Base-by-base conservation (phyloP, 1,140 invertebrate genomes). In the Drosophila setifemur region DNA sequence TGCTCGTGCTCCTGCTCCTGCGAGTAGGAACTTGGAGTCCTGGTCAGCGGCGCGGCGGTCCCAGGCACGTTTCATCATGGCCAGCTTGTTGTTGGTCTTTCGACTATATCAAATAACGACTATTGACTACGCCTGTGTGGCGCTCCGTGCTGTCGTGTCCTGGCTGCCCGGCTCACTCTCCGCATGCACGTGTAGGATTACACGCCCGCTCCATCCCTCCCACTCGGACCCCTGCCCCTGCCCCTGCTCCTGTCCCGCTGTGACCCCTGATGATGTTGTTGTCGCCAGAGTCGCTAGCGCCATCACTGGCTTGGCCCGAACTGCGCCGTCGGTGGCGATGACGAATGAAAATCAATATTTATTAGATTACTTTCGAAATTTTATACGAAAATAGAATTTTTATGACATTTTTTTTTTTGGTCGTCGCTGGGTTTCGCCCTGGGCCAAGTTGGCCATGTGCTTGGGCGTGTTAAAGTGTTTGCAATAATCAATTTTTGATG, bases 331-430 rank as follows among this genome's bases (percentile, higher is more conserved):
- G 75, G 42, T 60, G 75, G 40, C 73, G 79, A 86, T 88, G 86
- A 88, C 86, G 82, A 89, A 89, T 88, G 79, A 89, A 89, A 89
- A 89, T 89, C 87, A 89, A 89, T 89, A 89, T 89, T 89, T 89
- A 89, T 89, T 89, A 89, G 83, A 89, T 89, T 89, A 89, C 82
- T 89, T 89, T 89, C 79, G 85, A 88, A 88, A 88, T 88, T 88
- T 88, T 88, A 88, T 85, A 88, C 86, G 85, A 85, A 88, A 85
- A 81, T 88, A 88, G 83, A 88, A 79, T 85, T 88, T 88, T 88
- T 88, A 88, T 88, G 78, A 76, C 82, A 86, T 82, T 86, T 73
- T 78, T 70, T 83, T 28, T 12, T 37, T 29, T 14, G 33, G 16
- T 47, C 14, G 12, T n/a, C n/a, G n/a, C n/a, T n/a, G n/a, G 23